Conservation (phyloP, 2,888 invertebrate genomes). For the Mystacides longicornis region DNA sequence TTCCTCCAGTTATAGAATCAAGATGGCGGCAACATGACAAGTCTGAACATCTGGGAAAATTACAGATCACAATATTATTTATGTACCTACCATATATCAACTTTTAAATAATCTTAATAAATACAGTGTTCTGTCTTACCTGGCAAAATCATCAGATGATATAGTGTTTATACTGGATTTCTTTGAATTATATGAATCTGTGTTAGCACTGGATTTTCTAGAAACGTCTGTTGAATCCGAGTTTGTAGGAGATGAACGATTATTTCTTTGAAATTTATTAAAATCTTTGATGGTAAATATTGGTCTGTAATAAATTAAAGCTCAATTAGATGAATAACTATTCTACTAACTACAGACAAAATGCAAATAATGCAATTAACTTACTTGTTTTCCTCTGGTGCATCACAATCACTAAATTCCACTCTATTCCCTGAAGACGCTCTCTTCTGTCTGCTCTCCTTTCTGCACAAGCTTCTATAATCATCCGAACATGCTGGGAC, state of each 20-base stretch:
- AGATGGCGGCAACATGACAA: constrained; percentile 19
- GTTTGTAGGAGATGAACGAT: constrained; percentile 43
- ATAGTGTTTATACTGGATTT: constrained; percentile 18
- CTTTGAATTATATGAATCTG: constrained; percentile 31
- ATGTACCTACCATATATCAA: not conserved
- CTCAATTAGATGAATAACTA: not conserved
- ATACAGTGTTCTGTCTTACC: constrained; percentile 9
- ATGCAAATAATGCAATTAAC: not conserved
- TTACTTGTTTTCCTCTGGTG: constrained; percentile 7
- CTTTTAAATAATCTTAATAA: not conserved
- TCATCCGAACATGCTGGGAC: constrained; percentile 45
- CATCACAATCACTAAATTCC: constrained; percentile 27
- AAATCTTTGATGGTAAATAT: constrained; percentile 17
- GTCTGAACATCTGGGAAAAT: constrained; percentile 20
- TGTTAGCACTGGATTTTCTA: constrained; percentile 44
- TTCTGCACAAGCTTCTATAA: constrained; percentile 32
- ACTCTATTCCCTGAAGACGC: constrained; percentile 30
- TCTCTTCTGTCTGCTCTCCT: constrained; percentile 31
- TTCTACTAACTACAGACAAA: not conserved
- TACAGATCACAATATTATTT: not conserved
- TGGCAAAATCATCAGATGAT: constrained; percentile 23
- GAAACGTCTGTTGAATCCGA: constrained; percentile 43
- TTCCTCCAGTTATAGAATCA: constrained; percentile 12
- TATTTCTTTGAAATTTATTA: constrained; percentile 40
- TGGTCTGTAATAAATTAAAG: constrained; percentile 9